phyloP scores from a whole-genome alignment of 2,113 vertebrate genomes.

The Oreochromis niloticus region DNA sequence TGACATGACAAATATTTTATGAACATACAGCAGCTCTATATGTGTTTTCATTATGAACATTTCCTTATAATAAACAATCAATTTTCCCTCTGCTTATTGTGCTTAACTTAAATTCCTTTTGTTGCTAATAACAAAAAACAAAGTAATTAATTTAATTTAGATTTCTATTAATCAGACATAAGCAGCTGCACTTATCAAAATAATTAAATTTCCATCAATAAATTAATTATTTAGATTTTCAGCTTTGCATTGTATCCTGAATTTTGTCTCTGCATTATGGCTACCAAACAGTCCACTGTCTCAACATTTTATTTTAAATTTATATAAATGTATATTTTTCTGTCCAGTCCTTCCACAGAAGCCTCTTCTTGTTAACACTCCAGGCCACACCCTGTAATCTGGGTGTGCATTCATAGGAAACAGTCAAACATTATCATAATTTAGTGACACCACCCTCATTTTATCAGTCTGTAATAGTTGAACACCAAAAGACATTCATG shows the following conservation, averaged over 20 bases:
- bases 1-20: neutral
- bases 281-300: neutral
- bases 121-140: neutral
- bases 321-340: rapidly evolving
- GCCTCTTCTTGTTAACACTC: neutral
- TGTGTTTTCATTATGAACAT: neutral
- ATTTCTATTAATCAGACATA: neutral
- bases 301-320: neutral
- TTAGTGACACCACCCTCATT: neutral
- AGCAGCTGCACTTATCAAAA: neutral
- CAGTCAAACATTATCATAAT: neutral
- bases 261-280: neutral
- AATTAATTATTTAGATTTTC: neutral
- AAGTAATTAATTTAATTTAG: neutral
- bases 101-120: neutral
- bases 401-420: neutral
- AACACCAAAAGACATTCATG: neutral
- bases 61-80: neutral
- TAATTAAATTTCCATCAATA: neutral
- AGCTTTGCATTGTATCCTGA: neutral
- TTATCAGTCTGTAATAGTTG: neutral
- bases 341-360: neutral
- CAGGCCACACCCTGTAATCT: neutral
- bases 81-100: neutral
- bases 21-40: neutral